Evolutionary conservation across 2,888 invertebrate genomes (phyloP), one percentile per base, ranked within the genome.

Genomic region (Dynastes grantii): DNA sequence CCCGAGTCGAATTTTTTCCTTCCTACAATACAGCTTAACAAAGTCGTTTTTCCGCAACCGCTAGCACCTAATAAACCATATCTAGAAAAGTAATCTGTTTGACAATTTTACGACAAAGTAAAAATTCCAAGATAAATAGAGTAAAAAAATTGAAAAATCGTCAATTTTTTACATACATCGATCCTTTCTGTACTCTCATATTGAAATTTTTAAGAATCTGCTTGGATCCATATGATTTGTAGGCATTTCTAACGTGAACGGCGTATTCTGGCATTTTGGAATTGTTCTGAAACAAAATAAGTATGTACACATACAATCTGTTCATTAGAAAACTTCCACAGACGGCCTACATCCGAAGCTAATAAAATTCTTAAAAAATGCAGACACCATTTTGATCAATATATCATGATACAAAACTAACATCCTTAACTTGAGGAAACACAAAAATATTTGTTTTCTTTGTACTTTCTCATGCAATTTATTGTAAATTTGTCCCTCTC

Each of bases 31-130:
- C 96, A 95, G 73, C 95, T 93, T 8, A 97, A 90, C 2, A 97
- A 89, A 0, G 97, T 97, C 0, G 97, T 97, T 87, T 97, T 97
- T 3, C 96, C 96, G 86, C 97, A 97, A 5, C 97, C 97, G 83
- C 96, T 96, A 0, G 97, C 95, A 1, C 97, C 97, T 27, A 97
- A 90, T 6, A 97, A 91, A 40, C 97, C 97, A 87, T 97, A 97
- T 84, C 95, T 95, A 45, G 8, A 45, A 45, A 45, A 45, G 8
- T 6, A 8, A 45, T 8, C 45, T 40, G 40, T 40, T 40, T 6
- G 40, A 40, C 8, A 9, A 9, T 40, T 37, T 37, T 6, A 22
- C 6, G 37, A 2, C 37, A 6, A 37, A 5, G 89, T 55, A 45
- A 55, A 29, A 11, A n/a, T 40, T 40, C 11, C 11, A 32, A 55